Evolutionary conservation across 2,113 vertebrate species (phyloP).

Genomic region (Dasyprocta punctata): DNA sequence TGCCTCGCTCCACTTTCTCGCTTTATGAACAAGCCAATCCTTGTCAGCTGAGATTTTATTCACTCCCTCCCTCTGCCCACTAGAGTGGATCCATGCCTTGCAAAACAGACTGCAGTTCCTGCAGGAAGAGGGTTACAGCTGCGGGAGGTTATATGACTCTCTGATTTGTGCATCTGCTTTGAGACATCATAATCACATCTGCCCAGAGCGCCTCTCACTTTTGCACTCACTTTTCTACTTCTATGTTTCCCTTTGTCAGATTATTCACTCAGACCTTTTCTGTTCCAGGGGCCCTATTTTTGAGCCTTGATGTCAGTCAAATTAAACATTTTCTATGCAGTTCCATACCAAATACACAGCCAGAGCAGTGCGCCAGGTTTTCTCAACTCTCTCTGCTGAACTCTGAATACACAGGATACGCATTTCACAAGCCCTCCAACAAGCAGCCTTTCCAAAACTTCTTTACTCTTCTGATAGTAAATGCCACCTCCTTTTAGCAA

Average conservation of each 20-base stretch:
- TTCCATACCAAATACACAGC: neutral
- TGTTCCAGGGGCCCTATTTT: no score
- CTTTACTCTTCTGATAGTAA: neutral
- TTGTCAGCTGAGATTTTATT: neutral
- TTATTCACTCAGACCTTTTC: neutral
- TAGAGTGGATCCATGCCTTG: neutral
- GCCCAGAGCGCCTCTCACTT: neutral
- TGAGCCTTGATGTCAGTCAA: no score
- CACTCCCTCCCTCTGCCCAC: neutral
- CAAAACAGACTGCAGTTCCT: neutral
- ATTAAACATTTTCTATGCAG: neutral
- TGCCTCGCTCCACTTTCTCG: no score
- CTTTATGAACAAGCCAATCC: neutral
- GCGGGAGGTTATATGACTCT: accelerated
- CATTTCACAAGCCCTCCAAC: neutral
- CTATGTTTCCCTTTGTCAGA: neutral
- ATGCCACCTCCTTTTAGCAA: neutral
- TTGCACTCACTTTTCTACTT: neutral
- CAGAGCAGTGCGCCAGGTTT: neutral
- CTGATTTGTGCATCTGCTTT: neutral
- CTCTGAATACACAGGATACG: no score
- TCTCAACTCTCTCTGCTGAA: neutral
- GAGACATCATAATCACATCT: neutral
- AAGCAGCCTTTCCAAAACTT: no score
- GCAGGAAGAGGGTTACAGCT: neutral